Base-by-base conservation (phyloP, 2,113 vertebrate genomes). In the Desmodus rotundus region DNA sequence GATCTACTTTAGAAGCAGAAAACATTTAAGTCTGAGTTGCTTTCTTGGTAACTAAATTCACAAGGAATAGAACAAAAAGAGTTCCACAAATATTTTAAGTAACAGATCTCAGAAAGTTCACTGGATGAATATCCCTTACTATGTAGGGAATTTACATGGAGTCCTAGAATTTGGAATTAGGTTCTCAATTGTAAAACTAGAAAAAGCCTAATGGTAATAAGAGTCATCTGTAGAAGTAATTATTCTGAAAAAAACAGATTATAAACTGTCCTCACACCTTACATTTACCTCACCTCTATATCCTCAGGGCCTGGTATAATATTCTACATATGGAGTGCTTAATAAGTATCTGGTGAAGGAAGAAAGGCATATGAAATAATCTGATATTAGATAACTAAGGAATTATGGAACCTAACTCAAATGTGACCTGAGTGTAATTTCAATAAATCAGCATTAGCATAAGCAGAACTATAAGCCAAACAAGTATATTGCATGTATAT, bases 121-220 rank as follows among this genome's bases (percentile, higher is more conserved):
- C 0, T 80, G 65, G 38, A 28, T 45, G 41, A 70, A 61, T 45
- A 84, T 54, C 17, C 89, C 15, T 74, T 91, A 87, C 7, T 90
- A 77, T 70, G 5, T 52, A 43, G 88, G 45, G 11, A 76, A 88
- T 80, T 85, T 84, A 94, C 56, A 70, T 38, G 24, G 28, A 28
- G 33, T 54, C 61, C 58, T 19, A 95, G 91, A 96, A 97, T 83
- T 91, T 56, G 76, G 31, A 92, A 85, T 65, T 93, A 96, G 33
- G 12, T 73, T 95, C 31, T 89, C 36, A 96, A 50, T 4, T 74
- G 2, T 92, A 95, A 95, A 92, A 94, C 81, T 24, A 84, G 65
- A 11, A 95, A 94, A 94, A 95, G 38, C 17, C 16, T 47, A 83
- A 80, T 1, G 54, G 24, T 73, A 50, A 76, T 20, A 74, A 16